Conservation (phyloP, 2,888 invertebrate species). For the Thyatira batis region DNA sequence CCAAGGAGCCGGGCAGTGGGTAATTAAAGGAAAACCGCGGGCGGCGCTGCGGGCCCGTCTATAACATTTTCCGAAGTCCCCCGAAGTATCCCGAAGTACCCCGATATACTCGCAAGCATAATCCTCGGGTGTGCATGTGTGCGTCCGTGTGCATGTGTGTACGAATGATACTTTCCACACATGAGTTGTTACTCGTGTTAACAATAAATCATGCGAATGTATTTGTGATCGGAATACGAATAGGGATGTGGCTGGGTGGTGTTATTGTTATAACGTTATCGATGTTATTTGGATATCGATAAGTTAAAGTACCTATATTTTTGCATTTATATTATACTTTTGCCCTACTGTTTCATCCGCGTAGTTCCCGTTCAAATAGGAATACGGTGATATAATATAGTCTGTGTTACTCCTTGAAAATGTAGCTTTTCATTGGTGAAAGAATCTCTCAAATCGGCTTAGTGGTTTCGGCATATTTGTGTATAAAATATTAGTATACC, state of each 20-base stretch:
- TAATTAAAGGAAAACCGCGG: slow-evolving; percentile 1
- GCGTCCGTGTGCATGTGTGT: slow-evolving; percentile 44
- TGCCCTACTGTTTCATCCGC: no score
- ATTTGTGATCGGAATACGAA: slow-evolving; percentile 67
- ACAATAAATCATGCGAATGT: slow-evolving; percentile 80
- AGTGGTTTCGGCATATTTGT: no score
- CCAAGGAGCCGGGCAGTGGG: neutral
- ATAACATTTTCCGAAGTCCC: slow-evolving; percentile 52
- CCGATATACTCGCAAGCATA: slow-evolving; percentile 47
- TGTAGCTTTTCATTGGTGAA: no score
- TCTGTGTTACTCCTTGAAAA: no score
- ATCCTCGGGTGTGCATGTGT: slow-evolving; percentile 20
- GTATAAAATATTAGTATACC: no score
- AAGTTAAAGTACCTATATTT: no score
- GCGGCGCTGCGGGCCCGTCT: slow-evolving; percentile 1
- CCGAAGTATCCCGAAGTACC: slow-evolving; percentile 34
- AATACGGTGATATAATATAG: no score
- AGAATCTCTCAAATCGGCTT: no score
- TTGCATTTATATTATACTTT: no score
- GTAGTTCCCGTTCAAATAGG: no score
- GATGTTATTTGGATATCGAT: slow-evolving; percentile 11
- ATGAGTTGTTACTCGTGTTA: slow-evolving; percentile 72
- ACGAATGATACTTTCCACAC: slow-evolving; percentile 69
- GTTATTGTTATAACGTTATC: slow-evolving; percentile 18
- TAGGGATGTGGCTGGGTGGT: slow-evolving; percentile 34